These are phyloP conservation scores for Sinosuthora webbiana DNA, from an alignment of 2,113 vertebrate genomes.

Conservation along the genomic window DNA sequence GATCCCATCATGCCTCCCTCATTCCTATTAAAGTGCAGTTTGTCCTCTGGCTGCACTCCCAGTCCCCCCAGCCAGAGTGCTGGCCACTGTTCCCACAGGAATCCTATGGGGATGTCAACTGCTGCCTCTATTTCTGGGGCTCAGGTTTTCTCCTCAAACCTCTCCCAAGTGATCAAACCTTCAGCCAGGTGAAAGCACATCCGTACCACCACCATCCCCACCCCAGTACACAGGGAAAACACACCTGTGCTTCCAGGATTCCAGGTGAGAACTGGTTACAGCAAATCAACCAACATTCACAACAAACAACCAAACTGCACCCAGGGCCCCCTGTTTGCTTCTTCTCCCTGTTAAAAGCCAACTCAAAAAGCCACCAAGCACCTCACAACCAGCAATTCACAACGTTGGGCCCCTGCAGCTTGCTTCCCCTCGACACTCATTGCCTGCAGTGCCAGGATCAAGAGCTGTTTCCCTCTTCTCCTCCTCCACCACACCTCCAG, in stretches of 20 bases:
- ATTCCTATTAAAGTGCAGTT: background rate
- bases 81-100: background rate
- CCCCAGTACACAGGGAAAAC: background rate
- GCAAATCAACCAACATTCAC: background rate
- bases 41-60: background rate
- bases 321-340: background rate
- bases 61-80: accelerated
- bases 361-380: background rate
- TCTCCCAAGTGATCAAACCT: background rate
- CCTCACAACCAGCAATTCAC: background rate
- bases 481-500: background rate
- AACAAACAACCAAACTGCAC: background rate
- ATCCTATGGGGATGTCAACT: background rate
- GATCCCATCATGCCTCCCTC: background rate
- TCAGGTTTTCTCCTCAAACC: background rate
- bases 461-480: background rate
- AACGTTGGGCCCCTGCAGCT: background rate
- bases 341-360: background rate
- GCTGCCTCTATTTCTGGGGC: background rate
- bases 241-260: background rate
- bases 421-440: background rate
- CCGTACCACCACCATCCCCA: accelerated
- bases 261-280: too few species aligned
- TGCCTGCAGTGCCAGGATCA: background rate
- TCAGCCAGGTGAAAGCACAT: background rate